These are phyloP conservation scores for Amyelois transitella DNA, from an alignment of 1,140 invertebrate species.

Conservation along the genomic window DNA sequence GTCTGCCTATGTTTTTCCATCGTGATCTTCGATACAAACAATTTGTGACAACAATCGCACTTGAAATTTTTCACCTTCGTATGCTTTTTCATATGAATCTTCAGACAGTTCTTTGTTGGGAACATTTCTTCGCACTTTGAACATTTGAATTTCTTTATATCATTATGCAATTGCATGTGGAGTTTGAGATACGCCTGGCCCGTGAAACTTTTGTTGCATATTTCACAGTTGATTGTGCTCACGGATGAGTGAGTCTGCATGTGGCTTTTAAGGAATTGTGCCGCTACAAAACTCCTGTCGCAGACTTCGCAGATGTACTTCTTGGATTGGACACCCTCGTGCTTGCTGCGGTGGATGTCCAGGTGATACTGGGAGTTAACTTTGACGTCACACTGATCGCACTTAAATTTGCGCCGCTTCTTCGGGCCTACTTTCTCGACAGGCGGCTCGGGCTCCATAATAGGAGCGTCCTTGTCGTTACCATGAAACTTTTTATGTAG, in stretches of 20 bases:
- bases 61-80: constrained; percentile 71
- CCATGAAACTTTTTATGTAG: constrained; percentile 66
- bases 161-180: constrained; percentile 78
- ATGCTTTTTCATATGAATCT: constrained; percentile 74
- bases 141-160: constrained; percentile 80
- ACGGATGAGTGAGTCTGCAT: constrained; percentile 63
- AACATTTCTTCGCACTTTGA: constrained; percentile 81
- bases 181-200: constrained; percentile 76
- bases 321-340: constrained; percentile 57
- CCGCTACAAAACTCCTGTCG: constrained; percentile 59
- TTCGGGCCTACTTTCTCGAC: constrained; percentile 47
- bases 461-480: constrained; percentile 50
- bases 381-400: constrained; percentile 65
- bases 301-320: constrained; percentile 64
- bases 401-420: constrained; percentile 62
- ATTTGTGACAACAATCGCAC: constrained; percentile 69
- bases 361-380: constrained; percentile 67
- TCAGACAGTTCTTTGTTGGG: constrained; percentile 78
- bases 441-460: constrained; percentile 40
- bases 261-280: constrained; percentile 63
- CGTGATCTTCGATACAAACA: constrained; percentile 71
- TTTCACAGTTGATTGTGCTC: constrained; percentile 70
- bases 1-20: constrained; percentile 65
- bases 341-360: constrained; percentile 63
- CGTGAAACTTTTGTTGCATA: constrained; percentile 80